Evolutionary conservation across 1,140 invertebrate species (phyloP).

Genomic region (Pachyrhynchus sulphureomaculatus): DNA sequence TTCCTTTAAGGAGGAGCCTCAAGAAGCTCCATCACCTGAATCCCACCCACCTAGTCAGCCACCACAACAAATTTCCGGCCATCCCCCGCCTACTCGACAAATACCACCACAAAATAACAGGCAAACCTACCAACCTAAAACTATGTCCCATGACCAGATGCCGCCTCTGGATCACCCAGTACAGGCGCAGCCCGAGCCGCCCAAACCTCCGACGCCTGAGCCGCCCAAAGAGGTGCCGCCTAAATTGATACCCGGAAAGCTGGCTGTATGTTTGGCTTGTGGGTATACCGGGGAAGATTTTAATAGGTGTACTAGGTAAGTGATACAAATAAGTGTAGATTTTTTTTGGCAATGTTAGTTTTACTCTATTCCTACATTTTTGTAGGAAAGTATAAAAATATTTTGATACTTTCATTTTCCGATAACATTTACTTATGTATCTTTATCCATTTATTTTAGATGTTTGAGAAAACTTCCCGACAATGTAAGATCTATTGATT

Average conservation of each 20-base stretch:
- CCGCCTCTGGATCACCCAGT: neutral
- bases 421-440: too few relatives aligned
- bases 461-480: slow-evolving; percentile 58
- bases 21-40: slow-evolving; percentile 23
- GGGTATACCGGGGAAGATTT: slow-evolving; percentile 72
- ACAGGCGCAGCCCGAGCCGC: slow-evolving; percentile 10
- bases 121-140: neutral
- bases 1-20: slow-evolving; percentile 14
- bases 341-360: neutral
- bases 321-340: neutral
- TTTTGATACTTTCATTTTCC: too few relatives aligned
- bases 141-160: neutral
- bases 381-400: too few relatives aligned
- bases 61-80: neutral
- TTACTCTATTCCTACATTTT: neutral
- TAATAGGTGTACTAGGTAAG: slow-evolving; percentile 63
- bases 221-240: slow-evolving; percentile 55
- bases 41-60: neutral
- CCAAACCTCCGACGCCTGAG: slow-evolving; percentile 40
- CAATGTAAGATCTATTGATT: slow-evolving; percentile 55
- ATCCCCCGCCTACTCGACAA: neutral
- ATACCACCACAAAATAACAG: neutral
- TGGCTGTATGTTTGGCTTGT: slow-evolving; percentile 71
- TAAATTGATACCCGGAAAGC: slow-evolving; percentile 65
- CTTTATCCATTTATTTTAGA: slow-evolving; percentile 13